Evolutionary conservation across 2,797 vertebrate genomes (phyloP).

Genomic region (Garrulus glandarius): DNA sequence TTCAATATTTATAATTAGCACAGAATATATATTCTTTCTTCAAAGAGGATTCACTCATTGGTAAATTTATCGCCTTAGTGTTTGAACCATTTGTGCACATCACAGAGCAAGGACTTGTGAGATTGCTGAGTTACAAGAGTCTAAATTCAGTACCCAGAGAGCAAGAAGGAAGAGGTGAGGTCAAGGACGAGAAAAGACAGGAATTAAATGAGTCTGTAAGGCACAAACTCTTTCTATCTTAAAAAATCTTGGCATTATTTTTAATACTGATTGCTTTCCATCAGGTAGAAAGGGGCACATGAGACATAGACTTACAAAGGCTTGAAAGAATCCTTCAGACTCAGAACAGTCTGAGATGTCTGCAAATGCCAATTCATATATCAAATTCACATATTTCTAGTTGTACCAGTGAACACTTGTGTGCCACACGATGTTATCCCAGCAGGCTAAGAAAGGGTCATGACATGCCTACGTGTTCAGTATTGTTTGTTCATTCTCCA

Average conservation of each 20-base stretch:
- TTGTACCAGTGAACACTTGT: background rate
- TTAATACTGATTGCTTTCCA: background rate
- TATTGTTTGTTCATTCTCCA: background rate
- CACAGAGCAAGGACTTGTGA: background rate
- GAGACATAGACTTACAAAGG: background rate
- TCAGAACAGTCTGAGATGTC: background rate
- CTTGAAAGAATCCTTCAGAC: background rate
- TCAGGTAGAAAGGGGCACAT: background rate
- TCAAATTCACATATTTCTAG: background rate
- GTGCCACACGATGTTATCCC: background rate
- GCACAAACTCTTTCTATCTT: background rate
- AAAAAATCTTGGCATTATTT: background rate
- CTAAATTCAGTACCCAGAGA: background rate
- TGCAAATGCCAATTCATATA: background rate
- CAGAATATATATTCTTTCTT: background rate
- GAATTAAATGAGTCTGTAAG: fast-evolving
- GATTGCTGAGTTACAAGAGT: background rate
- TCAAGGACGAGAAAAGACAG: background rate
- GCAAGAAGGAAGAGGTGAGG: background rate
- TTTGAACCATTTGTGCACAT: background rate
- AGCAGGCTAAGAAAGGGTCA: background rate
- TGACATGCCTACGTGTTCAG: background rate
- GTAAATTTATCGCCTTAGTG: background rate
- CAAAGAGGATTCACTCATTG: background rate
- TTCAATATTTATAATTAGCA: background rate